Base-by-base conservation (phyloP, 2,888 invertebrate genomes). In the Melipona beecheii region DNA sequence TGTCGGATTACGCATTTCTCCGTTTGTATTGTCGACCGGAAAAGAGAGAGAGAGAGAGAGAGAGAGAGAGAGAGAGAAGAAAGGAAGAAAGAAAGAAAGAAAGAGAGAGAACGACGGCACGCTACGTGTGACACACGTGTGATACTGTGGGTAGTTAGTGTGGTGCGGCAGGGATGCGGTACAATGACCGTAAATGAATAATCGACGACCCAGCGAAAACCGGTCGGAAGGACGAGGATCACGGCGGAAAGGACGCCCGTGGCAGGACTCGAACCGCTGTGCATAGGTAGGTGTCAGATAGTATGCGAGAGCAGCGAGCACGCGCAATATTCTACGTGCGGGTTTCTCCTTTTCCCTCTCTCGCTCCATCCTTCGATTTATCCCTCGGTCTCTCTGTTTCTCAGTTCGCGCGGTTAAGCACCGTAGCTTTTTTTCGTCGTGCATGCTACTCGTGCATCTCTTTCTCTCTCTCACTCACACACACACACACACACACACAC, bases 271-370 rank as follows among this genome's bases (percentile, higher is more conserved):
- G 31, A 72, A 58, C 71, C 78, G 52, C 78, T 76, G 84, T 82
- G 70, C 69, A 81, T 87, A 78, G 83, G 88, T 89, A 66, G 80
- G 89, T 83, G 86, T 85, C 71, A 58, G 78, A 86, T 79, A 79
- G 71, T 54, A 74, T 74, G 79, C 81, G 73, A 83, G 74, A 83
- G 21, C 83, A 56, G 56, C 75, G 84, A 78, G 78, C 86, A 89
- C 84, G 86, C 87, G 89, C 85, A 80, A 80, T 81, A 75, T 86
- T 84, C 80, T 72, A 64, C 52, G 66, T 80, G 76, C 62, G 43
- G 56, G 19, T 73, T 56, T 79, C 75, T 71, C 62, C 19, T 58
- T 65, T 43, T 65, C 36, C n/a, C 15, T 65, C 21, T 43, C 54
- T 52, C 58, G 68, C 64, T n/a, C 52, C 27, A 36, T 43, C 49